Evolutionary conservation across 2,113 vertebrate genomes (phyloP).

Genomic region (Poeciliopsis retropinna): DNA sequence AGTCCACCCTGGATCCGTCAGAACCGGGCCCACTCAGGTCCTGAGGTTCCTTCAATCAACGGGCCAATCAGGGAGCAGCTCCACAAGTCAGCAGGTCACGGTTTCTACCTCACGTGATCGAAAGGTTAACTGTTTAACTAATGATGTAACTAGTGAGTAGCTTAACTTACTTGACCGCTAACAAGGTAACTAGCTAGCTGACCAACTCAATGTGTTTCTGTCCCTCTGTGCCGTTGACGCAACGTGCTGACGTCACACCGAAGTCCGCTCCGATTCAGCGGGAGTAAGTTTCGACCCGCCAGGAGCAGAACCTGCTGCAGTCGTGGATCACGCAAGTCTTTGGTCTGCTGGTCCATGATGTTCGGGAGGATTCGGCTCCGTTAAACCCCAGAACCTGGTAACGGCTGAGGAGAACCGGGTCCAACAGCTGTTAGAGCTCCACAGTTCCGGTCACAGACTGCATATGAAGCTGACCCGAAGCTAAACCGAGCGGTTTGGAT

Average conservation of each 20-base stretch:
- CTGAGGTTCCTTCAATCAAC: background rate
- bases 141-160: too few species aligned
- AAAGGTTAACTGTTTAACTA: too few species aligned
- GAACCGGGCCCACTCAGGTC: too few species aligned
- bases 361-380: background rate
- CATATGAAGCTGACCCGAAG: background rate
- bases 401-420: background rate
- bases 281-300: fast-evolving
- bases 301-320: too few species aligned
- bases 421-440: background rate
- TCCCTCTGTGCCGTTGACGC: too few species aligned
- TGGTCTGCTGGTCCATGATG: background rate
- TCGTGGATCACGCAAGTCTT: background rate
- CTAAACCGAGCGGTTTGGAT: background rate
- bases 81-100: background rate
- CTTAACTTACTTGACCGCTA: too few species aligned
- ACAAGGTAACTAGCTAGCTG: too few species aligned
- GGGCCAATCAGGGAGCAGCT: background rate
- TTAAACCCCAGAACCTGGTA: background rate
- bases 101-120: background rate
- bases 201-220: too few species aligned
- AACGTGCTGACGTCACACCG: conserved; percentile 10
- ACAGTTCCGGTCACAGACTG: background rate
- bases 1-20: too few species aligned
- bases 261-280: background rate